Base-by-base conservation (phyloP, 2,113 vertebrate species). In the Hypomesus transpacificus region DNA sequence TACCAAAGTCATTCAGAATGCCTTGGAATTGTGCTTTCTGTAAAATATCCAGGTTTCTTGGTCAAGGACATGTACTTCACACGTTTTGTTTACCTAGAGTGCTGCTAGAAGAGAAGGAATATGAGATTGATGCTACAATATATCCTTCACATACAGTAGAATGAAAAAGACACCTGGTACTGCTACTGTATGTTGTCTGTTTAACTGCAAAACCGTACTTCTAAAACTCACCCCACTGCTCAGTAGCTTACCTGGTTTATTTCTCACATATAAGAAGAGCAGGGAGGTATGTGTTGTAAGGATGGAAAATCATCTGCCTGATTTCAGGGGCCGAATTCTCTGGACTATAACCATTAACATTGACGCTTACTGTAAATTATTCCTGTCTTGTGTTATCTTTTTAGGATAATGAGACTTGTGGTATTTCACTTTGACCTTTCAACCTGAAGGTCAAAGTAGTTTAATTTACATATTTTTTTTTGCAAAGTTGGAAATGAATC, bases 361-460 rank as follows among this genome's bases (percentile, higher is more conserved):
- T 46, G 51, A 74, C 66, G 59, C 66, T 80, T 78, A 73, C 39
- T 46, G 39, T 75, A 83, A 79, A 65, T 76, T 71, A 81, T 62
- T 75, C 76, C 54, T 67, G 70, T 78, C 69, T 80, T 54, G 26
- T 24, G 67, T 72, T 68, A 77, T 78, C 76, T 77, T 70, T 73
- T 46, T 75, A 79, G 68, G 77, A 85, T 84, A 88, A 88, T 88
- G 83, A 87, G 84, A 82, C 74, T 69, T 70, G 62, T 83, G 82
- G 82, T 80, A 84, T 87, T 88, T 84, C 77, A 80, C 71, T 56
- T 18, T 56, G 8, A 56, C 39, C 39, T 46, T 46, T 72, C 75
- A 71, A 73, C 60, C 58, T 79, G 83, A 87, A 87, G 82, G 85
- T 85, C 87, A 83, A 46, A 24, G 72, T 71, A 79, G 73, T 86